Evolutionary conservation across 2,113 vertebrate species (phyloP).

Genomic region (Oreotrochilus melanogaster): DNA sequence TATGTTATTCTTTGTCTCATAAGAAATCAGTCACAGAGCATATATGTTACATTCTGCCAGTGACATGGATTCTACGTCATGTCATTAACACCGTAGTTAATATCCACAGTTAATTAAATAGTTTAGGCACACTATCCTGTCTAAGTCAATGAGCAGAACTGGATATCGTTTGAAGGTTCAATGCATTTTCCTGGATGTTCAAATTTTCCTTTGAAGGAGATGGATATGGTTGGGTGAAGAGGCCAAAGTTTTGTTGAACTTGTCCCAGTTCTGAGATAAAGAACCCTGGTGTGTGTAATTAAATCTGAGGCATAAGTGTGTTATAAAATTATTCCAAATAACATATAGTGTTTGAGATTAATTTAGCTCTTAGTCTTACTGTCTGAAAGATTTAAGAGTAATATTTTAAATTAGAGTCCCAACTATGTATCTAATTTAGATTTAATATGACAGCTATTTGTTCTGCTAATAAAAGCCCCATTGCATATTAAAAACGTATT

Average conservation of each 20-base stretch:
- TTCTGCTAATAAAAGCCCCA: slow-evolving; percentile 47
- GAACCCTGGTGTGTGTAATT: not conserved
- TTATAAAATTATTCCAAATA: slow-evolving; percentile 5
- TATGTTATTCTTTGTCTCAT: not conserved
- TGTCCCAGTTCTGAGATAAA: not conserved
- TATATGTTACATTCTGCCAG: not conserved
- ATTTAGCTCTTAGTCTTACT: slow-evolving; percentile 29
- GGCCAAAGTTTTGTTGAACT: slow-evolving; percentile 1
- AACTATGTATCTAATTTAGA: slow-evolving; percentile 38
- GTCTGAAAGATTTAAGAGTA: slow-evolving; percentile 36
- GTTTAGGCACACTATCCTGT: not conserved
- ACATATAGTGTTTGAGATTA: not conserved
- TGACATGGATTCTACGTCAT: not conserved
- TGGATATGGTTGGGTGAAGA: not conserved
- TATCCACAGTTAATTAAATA: not conserved
- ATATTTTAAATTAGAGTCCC: slow-evolving; percentile 27
- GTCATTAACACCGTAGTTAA: not conserved
- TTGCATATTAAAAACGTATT: slow-evolving; percentile 54
- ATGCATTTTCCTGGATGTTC: not conserved
- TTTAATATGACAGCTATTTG: slow-evolving; percentile 50
- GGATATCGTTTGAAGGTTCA: not conserved
- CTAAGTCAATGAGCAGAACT: not conserved
- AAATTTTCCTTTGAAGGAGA: not conserved
- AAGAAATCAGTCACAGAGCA: not conserved
- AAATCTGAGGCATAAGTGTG: not conserved